A percentile compares a stretch with the other conserved stretches of the same genome.
These are phyloP conservation scores for Philaethria dido DNA, from an alignment of 2,888 invertebrate genomes.

Conservation along the genomic window DNA sequence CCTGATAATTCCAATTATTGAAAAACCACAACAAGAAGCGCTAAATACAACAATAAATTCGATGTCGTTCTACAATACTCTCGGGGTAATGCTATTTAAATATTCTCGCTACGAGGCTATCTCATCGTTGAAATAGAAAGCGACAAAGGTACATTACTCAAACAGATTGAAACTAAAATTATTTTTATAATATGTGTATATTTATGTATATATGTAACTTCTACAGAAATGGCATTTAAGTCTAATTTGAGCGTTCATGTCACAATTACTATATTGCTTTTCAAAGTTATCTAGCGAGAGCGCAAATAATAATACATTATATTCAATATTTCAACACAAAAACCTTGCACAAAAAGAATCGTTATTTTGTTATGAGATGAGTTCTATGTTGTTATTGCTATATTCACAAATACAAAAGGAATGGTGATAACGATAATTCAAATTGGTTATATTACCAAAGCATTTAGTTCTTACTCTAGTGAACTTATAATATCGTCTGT, in stretches of 20 bases:
- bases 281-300: constrained; percentile 28
- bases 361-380: constrained; percentile 11
- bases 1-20: constrained; percentile 82
- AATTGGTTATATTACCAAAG: constrained; percentile 14
- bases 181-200: background rate
- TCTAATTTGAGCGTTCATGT: constrained; percentile 74
- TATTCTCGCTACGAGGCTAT: constrained; percentile 42
- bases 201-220: constrained; percentile 44
- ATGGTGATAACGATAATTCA: background rate
- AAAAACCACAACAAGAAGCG: constrained; percentile 73
- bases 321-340: constrained; percentile 5
- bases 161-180: background rate
- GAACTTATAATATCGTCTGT: constrained; percentile 27
- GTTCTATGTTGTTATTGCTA: constrained; percentile 22
- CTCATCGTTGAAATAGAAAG: constrained; percentile 23
- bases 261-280: constrained; percentile 72
- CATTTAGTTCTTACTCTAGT: constrained; percentile 22
- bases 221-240: constrained; percentile 61
- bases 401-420: constrained; percentile 24
- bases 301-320: background rate
- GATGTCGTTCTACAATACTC: constrained; percentile 73
- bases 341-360: constrained; percentile 17
- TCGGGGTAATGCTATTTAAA: constrained; percentile 55
- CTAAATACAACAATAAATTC: constrained; percentile 80
- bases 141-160: background rate